Percentiles rank a stretch among this genome's conserved stretches.
phyloP scores from a whole-genome alignment of 2,888 invertebrate genomes.

The Phaonia tiefii region DNA sequence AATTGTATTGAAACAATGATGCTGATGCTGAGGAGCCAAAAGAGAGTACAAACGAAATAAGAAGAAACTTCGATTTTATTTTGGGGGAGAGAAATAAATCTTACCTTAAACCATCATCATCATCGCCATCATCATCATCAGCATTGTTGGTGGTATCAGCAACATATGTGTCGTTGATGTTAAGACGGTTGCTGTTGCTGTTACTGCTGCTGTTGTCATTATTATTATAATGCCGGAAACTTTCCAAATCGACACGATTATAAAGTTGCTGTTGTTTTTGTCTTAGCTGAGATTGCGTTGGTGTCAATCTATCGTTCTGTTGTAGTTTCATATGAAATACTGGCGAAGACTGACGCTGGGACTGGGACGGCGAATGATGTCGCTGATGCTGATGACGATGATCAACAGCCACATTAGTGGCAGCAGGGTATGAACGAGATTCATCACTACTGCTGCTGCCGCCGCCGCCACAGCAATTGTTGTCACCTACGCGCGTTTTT shows the following conservation, averaged over 20 bases:
- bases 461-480: slow-evolving; percentile 59
- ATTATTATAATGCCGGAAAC: slow-evolving; percentile 77
- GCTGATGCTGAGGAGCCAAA: not conserved
- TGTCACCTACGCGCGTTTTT: slow-evolving; percentile 75
- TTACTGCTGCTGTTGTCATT: slow-evolving; percentile 65
- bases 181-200: slow-evolving; percentile 26
- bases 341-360: slow-evolving; percentile 22
- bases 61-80: slow-evolving; percentile 16
- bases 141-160: not conserved
- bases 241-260: slow-evolving; percentile 76
- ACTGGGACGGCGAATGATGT: slow-evolving; percentile 14
- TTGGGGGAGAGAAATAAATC: slow-evolving; percentile 64
- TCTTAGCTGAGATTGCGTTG: slow-evolving; percentile 57
- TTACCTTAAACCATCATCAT: slow-evolving; percentile 74
- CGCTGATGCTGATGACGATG: slow-evolving; percentile 55
- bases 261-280: slow-evolving; percentile 67
- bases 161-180: slow-evolving; percentile 13
- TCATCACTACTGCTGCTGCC: slow-evolving; percentile 70
- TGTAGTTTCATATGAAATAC: slow-evolving; percentile 49
- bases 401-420: slow-evolving; percentile 68
- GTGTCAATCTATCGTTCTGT: slow-evolving; percentile 68
- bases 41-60: not conserved
- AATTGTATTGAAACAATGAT: slow-evolving; percentile 9
- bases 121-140: slow-evolving; percentile 15
- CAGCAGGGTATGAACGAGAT: slow-evolving; percentile 61